These are phyloP conservation scores for Ascidia mentula DNA, from an alignment of 23 tunicate genomes.

Conservation along the genomic window DNA sequence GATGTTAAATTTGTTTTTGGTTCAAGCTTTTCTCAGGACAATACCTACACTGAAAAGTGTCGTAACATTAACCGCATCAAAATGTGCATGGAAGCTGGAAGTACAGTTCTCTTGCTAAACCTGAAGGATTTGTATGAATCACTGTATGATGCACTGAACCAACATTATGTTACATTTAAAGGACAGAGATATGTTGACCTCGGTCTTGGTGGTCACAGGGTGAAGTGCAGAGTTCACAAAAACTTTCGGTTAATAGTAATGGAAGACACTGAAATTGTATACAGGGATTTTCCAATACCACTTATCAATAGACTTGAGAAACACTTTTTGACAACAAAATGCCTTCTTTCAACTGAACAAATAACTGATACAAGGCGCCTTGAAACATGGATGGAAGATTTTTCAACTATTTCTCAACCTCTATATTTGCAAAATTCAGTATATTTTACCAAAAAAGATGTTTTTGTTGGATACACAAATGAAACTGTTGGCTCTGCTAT, in stretches of 20 bases:
- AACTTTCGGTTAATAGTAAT: constrained; percentile 65
- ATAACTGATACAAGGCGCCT: constrained; percentile 4
- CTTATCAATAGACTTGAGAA: constrained; percentile 72
- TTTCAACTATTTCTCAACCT: constrained; percentile 17
- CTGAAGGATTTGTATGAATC: constrained; percentile 70
- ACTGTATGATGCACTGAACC: constrained; percentile 80
- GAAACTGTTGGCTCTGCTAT: constrained; percentile 63
- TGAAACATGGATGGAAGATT: constrained; percentile 29
- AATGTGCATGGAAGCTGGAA: constrained; percentile 79
- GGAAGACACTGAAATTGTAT: constrained; percentile 61
- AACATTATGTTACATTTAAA: constrained; percentile 81
- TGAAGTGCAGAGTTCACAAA: constrained; percentile 49
- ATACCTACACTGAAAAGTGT: constrained; percentile 70
- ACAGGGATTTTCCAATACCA: constrained; percentile 77
- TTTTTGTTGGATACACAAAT: constrained; percentile 44
- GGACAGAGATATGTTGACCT: constrained; percentile 75
- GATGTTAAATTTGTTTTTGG: constrained; percentile 70
- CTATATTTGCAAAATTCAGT: not conserved
- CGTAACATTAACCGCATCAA: constrained; percentile 71
- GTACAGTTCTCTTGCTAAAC: constrained; percentile 61
- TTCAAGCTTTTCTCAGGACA: constrained; percentile 78
- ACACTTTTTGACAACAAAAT: constrained; percentile 55
- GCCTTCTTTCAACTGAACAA: constrained; percentile 28
- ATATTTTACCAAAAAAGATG: constrained; percentile 21
- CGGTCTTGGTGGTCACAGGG: constrained; percentile 83